Conservation (phyloP, 2,113 vertebrate genomes). For the Gasterosteus aculeatus region DNA sequence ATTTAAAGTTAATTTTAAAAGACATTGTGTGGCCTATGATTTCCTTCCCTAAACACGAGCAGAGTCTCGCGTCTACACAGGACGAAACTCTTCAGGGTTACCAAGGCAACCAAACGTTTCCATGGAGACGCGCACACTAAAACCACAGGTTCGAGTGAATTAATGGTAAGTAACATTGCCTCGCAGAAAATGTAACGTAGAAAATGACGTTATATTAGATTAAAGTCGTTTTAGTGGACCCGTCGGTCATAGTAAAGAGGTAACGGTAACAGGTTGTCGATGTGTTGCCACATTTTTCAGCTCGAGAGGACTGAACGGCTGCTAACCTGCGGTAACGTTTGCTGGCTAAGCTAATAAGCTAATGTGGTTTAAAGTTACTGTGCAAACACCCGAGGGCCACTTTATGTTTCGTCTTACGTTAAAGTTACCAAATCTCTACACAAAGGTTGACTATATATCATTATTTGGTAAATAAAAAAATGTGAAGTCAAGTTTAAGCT, state of each 20-base stretch:
- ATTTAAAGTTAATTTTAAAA: no score
- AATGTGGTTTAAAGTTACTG: neutral
- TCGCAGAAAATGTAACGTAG: neutral
- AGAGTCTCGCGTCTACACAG: neutral
- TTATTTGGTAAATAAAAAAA: neutral
- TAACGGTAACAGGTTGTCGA: neutral
- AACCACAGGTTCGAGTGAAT: neutral
- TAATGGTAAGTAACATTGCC: neutral
- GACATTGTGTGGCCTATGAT: no score
- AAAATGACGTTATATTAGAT: neutral
- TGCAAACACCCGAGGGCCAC: neutral
- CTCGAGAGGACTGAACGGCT: neutral
- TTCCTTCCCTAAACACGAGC: neutral
- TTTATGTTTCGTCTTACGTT: neutral
- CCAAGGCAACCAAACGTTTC: slow-evolving; percentile 49
- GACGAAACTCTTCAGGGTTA: slow-evolving; percentile 2
- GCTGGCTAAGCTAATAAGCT: neutral
- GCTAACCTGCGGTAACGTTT: neutral
- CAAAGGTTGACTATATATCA: neutral
- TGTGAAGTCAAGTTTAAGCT: no score
- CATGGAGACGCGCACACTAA: slow-evolving; percentile 39
- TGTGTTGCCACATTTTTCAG: neutral
- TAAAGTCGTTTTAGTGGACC: neutral
- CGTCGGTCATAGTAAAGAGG: neutral
- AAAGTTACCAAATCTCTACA: neutral